Base-by-base conservation (phyloP, 1,140 invertebrate genomes). In the Holotrichia oblita region DNA sequence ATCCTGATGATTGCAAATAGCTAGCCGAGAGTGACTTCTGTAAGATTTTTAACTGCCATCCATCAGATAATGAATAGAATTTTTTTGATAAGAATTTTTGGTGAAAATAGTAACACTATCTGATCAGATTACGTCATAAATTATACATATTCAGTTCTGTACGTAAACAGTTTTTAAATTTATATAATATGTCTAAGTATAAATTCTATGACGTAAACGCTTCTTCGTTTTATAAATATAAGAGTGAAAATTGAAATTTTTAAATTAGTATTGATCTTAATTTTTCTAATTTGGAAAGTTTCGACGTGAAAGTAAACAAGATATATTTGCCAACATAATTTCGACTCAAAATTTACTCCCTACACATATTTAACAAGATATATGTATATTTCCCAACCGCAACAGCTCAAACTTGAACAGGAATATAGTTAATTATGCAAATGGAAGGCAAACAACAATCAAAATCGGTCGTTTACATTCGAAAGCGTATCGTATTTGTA, bases 381-480 rank as follows among this genome's bases (percentile, higher is more conserved):
- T 10, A 10, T 14, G 2, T 44, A 44, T 2, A 17, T 55, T 55
- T 55, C 48, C 17, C 48, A 55, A 55, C 17, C 48, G 17, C n/a
- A 14, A 55, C 48, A n/a, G 14, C 12, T 17, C 48, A 17, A 4
- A 55, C 1, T 55, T 17, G 0, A 55, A 55, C 48, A 17, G 48
- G 48, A 55, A 17, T 17, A 34, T 34, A n/a, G 14, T 55, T 55
- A 55, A 55, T 55, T 55, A 55, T 55, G 48, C 48, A 55, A 55
- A 55, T 55, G 3, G 7, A 55, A 55, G 48, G 48, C 48, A 55
- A 55, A 55, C 17, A 55, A 55, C 48, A 55, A 55, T 55, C 48
- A 55, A 55, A 55, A 55, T 55, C 14, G n/a, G 48, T 55, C 48
- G 14, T 55, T 55, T 55, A 17, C 48, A 55, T 55, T 55, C 17